phyloP scores from a whole-genome alignment of 2,888 invertebrate species.

The Augochlorella aurata region DNA sequence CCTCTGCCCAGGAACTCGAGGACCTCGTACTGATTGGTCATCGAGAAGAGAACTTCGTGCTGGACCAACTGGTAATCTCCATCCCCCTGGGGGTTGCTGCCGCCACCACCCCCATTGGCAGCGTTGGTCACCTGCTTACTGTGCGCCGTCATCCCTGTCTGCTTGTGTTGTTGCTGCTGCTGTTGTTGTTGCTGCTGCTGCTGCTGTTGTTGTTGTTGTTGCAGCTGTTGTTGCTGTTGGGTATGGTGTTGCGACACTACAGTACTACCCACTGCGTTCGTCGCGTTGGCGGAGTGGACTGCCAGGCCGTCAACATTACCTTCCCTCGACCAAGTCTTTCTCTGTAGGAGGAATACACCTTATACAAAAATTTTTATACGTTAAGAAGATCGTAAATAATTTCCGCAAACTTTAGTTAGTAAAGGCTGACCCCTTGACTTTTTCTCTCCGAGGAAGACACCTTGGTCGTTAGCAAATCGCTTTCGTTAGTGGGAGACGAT shows the following conservation, averaged over 20 bases:
- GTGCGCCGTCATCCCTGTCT: constrained; percentile 89
- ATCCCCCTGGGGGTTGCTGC: constrained; percentile 87
- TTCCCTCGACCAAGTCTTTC: constrained; percentile 86
- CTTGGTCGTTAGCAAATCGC: not conserved
- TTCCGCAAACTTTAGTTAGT: constrained; percentile 18
- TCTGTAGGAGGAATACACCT: constrained; percentile 80
- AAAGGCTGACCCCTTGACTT: not conserved
- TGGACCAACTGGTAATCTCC: constrained; percentile 99
- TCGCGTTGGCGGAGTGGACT: constrained; percentile 78
- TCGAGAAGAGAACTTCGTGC: constrained; percentile 98
- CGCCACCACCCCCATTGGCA: constrained; percentile 85
- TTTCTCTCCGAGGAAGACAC: not conserved
- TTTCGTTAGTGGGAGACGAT: not conserved
- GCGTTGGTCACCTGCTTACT: constrained; percentile 91
- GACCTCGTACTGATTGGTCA: constrained; percentile 97
- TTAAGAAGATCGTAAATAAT: constrained; percentile 49
- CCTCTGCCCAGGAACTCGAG: constrained; percentile 99
- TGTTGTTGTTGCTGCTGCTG: constrained; percentile 82
- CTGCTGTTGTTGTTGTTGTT: constrained; percentile 81
- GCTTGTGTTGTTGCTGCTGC: constrained; percentile 83
- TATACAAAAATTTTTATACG: constrained; percentile 64
- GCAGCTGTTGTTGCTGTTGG: constrained; percentile 79
- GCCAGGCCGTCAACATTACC: constrained; percentile 85
- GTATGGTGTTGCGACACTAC: constrained; percentile 79
- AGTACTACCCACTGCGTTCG: constrained; percentile 83